Evolutionary conservation across 1,140 invertebrate species (phyloP), one percentile per base, ranked within the genome.

Genomic region (Hermetia illucens): DNA sequence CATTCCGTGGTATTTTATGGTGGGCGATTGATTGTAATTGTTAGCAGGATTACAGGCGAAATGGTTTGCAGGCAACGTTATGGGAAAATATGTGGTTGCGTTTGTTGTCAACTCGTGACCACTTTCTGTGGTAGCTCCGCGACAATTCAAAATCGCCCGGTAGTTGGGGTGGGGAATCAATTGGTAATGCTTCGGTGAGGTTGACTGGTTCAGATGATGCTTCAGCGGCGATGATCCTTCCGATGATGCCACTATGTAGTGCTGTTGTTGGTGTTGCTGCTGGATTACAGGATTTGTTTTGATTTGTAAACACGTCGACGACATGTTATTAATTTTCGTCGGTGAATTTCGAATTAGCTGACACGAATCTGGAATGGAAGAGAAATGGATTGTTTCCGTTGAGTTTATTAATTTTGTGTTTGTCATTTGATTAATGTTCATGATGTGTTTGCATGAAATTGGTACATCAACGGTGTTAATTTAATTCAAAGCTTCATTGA

Each of bases 311-410:
- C 38, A 44, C 17, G 39, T 21, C 21, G 39, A 44, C 16, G 29
- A 51, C 44, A 33, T 51, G 52, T 36, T 47, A 38, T 41, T 41
- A 10, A 41, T 18, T 50, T 55, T 59, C 36, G 41, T 44, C 30
- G 52, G 48, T 35, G 49, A 49, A 30, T 27, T 40, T 31, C 44
- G 51, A 45, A 59, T 47, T 45, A 59, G 50, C 42, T 57, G 55
- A 48, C 54, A 55, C 46, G 51, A 53, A 49, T 59, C 56, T 59
- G 46, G 3, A 27, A 27, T 8, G 13, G 13, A 27, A 9, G 24
- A 9, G n/a, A n/a, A n/a, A n/a, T n/a, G n/a, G n/a, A n/a, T n/a
- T n/a, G n/a, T n/a, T n/a, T n/a, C n/a, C n/a, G n/a, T n/a, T n/a
- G n/a, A n/a, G n/a, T n/a, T n/a, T n/a, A n/a, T n/a, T n/a, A n/a